These are phyloP conservation scores for Xylocopa sonorina DNA, from an alignment of 1,140 invertebrate species.

Conservation along the genomic window DNA sequence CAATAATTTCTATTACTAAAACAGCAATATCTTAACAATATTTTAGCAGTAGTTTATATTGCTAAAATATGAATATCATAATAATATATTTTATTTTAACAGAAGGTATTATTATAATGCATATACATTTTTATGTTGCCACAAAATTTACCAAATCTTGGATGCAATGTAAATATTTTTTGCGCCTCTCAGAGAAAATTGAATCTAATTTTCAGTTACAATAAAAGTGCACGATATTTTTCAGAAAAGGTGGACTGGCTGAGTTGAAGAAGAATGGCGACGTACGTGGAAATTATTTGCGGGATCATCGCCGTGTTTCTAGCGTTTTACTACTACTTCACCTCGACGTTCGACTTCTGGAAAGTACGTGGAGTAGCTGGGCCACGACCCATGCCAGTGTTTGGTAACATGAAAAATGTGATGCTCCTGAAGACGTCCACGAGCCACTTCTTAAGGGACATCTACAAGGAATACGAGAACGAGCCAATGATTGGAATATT, in stretches of 20 bases:
- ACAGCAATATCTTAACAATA: too few relatives aligned
- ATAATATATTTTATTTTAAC: too few relatives aligned
- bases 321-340: conserved; percentile 60
- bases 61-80: too few relatives aligned
- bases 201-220: too few relatives aligned
- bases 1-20: too few relatives aligned
- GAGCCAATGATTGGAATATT: conserved; percentile 80
- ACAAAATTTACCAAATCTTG: too few relatives aligned
- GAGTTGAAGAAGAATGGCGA: background rate
- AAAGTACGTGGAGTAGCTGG: conserved; percentile 65
- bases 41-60: too few relatives aligned
- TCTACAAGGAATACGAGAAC: conserved; percentile 69
- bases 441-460: conserved; percentile 31
- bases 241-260: too few relatives aligned
- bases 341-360: conserved; percentile 72
- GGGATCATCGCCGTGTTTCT: conserved; percentile 32
- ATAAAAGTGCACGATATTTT: background rate
- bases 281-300: conserved; percentile 51
- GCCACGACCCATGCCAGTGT: conserved; percentile 65
- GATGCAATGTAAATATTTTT: too few relatives aligned
- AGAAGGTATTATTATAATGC: too few relatives aligned
- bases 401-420: conserved; percentile 73
- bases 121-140: too few relatives aligned
- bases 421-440: conserved; percentile 50
- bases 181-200: too few relatives aligned